Base-by-base conservation (phyloP, 2,113 vertebrate genomes). In the Semicossyphus pulcher region DNA sequence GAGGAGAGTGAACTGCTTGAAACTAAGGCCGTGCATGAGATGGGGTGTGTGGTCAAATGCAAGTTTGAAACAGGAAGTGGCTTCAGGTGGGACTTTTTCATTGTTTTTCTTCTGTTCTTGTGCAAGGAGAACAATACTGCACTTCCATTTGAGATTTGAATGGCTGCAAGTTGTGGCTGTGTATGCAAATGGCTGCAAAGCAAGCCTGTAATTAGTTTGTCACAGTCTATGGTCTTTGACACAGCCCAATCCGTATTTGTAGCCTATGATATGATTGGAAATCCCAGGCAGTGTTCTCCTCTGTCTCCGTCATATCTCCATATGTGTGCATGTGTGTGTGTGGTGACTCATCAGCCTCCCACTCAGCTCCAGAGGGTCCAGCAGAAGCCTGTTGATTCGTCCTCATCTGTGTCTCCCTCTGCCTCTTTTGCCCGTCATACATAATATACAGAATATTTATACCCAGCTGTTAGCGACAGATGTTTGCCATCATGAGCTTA, bases 301-400 rank as follows among this genome's bases (percentile, higher is more conserved):
- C 23, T n/a, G n/a, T 63, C 51, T 45, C 16, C 2, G 18, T 66
- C 34, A 32, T 58, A 47, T 65, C 26, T 60, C 1, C 59, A 10
- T 31, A 10, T 52, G 32, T 52, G 47, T n/a, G 16, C 37, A 18
- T 20, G n/a, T 39, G 23, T n/a, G 48, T 25, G 25, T 2, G 2
- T 6, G 32, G 28, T 87, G 85, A 87, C 78, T 87, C 81, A 82
- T 79, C 81, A 69, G 26, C 31, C 63, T 58, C 78, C 69, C 76
- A 44, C 72, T 83, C 68, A 39, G 32, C 54, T 68, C 56, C 1
- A 7, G 49, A 56, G 21, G 53, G 53, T 63, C 37, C 37, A 53
- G 51, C 39, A 23, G 48, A 15, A 57, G 56, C 74, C 48, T 65
- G 78, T 81, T 65, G 81, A 81, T 78, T 68, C 71, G 25, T 52